Conservation (phyloP, 2,888 invertebrate species). For the Camptogramma bilineatum region DNA sequence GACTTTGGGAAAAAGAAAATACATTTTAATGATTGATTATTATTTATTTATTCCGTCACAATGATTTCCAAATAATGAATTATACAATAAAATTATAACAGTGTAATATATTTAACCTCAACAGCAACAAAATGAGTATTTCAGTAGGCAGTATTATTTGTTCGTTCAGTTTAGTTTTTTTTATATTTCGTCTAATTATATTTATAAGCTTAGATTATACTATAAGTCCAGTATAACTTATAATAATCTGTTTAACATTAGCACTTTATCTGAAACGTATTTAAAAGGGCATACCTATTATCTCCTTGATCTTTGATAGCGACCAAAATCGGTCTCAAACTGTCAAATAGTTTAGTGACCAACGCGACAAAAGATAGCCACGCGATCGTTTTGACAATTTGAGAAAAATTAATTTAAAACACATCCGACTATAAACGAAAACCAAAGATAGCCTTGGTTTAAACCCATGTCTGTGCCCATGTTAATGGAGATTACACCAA, state of each 20-base stretch:
- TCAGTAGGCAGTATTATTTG: conserved; percentile 29
- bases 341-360: no score
- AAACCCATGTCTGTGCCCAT: no score
- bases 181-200: background rate
- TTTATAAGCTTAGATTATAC: background rate
- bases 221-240: background rate
- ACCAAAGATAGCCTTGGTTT: no score
- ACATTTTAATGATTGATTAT: conserved; percentile 39
- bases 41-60: conserved; percentile 61
- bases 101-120: conserved; percentile 33
- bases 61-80: conserved; percentile 47
- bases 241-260: background rate
- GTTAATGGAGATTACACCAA: no score
- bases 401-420: no score
- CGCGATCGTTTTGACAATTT: no score
- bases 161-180: conserved; percentile 10
- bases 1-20: conserved; percentile 9
- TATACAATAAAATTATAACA: conserved; percentile 50
- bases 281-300: background rate
- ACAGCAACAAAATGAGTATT: conserved; percentile 46
- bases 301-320: no score
- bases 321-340: no score
- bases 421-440: no score
- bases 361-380: no score
- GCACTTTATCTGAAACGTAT: background rate